Percentiles rank a stretch among this genome's conserved stretches.
Evolutionary conservation across 1,140 invertebrate species (phyloP).

Genomic region (Triops cancriformis): DNA sequence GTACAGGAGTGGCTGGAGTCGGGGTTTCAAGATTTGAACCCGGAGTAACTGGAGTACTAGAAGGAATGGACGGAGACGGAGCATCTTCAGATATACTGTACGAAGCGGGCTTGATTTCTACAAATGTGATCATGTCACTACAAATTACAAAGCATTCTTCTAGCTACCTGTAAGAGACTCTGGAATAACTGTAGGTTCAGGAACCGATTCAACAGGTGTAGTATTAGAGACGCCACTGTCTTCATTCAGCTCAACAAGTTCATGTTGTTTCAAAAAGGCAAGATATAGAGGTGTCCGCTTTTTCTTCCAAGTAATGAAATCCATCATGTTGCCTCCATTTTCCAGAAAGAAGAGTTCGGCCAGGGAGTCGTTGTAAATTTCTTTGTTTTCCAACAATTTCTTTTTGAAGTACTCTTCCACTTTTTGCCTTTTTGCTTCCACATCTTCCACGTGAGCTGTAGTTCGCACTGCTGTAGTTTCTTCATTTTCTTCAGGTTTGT

Average conservation of each 20-base stretch:
- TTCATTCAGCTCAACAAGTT: constrained; percentile 1
- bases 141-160: background rate
- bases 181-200: constrained; percentile 14
- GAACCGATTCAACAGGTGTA: background rate
- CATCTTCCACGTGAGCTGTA: background rate
- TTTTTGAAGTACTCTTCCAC: background rate
- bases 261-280: constrained; percentile 45
- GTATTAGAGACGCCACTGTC: background rate
- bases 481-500: background rate
- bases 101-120: background rate
- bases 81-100: background rate
- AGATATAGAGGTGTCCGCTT: constrained; percentile 60
- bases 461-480: background rate
- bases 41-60: background rate
- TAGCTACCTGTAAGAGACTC: background rate
- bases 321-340: constrained; percentile 75
- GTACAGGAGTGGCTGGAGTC: background rate
- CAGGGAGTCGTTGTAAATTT: constrained; percentile 65
- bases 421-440: background rate
- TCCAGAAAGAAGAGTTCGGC: constrained; percentile 77
- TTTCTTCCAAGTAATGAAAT: constrained; percentile 72
- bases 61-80: background rate
- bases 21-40: background rate
- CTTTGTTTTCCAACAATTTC: constrained; percentile 39
- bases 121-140: background rate